A percentile compares a stretch with the other conserved stretches of the same genome.
Conservation (phyloP, 2,797 vertebrate species). For the Tolypeutes matacus region DNA sequence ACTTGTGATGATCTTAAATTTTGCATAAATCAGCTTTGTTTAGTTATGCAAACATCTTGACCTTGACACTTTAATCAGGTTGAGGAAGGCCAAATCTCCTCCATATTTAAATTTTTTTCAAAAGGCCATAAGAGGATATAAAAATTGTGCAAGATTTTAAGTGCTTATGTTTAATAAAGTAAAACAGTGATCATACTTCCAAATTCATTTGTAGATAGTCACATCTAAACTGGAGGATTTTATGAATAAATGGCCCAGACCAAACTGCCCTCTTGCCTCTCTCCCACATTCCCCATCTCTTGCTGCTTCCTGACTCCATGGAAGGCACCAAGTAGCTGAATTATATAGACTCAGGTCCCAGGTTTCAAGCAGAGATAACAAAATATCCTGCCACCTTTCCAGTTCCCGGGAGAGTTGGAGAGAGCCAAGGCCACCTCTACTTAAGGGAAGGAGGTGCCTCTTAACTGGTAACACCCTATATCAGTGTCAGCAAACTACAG, state of each 20-base stretch:
- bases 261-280: fast-evolving
- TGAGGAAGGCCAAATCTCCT: neutral
- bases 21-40: constrained; percentile 51
- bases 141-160: neutral
- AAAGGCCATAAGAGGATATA: neutral
- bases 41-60: neutral
- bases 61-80: neutral
- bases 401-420: neutral
- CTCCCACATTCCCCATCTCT: neutral
- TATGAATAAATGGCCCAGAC: fast-evolving
- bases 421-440: neutral
- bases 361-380: neutral
- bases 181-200: neutral
- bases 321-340: too few relatives aligned
- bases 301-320: fast-evolving
- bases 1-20: neutral
- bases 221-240: neutral
- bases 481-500: too few relatives aligned
- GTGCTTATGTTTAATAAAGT: neutral
- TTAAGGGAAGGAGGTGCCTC: too few relatives aligned
- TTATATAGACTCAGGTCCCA: fast-evolving
- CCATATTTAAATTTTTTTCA: neutral
- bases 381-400: fast-evolving
- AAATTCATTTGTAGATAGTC: neutral
- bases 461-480: neutral